Percentiles rank a stretch among this genome's conserved stretches.
Evolutionary conservation across 1,140 invertebrate genomes (phyloP).

Genomic region (Pemphigus obesinymphae): DNA sequence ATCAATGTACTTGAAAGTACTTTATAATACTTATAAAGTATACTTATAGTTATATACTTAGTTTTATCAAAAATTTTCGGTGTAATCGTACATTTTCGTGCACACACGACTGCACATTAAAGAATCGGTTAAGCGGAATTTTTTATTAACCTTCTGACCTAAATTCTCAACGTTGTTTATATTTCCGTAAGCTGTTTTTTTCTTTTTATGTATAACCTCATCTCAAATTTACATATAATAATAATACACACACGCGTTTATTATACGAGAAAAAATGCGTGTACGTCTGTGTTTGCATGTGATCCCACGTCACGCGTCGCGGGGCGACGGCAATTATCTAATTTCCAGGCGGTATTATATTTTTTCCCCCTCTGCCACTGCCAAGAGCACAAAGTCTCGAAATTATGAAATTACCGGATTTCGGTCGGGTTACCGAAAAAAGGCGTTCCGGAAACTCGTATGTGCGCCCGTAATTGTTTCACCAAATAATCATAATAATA

Average conservation of each 20-base stretch:
- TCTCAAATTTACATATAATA: not conserved
- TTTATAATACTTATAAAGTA: no score
- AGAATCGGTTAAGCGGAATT: not conserved
- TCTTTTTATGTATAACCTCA: not conserved
- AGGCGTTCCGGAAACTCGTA: constrained; percentile 37
- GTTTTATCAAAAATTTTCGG: no score
- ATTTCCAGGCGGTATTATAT: constrained; percentile 23
- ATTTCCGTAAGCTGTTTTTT: not conserved
- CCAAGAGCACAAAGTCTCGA: not conserved
- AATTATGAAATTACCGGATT: constrained; percentile 36
- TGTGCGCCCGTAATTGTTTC: constrained; percentile 22
- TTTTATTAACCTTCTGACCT: not conserved
- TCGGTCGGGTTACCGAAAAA: constrained; percentile 41
- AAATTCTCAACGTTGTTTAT: not conserved
- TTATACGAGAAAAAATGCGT: not conserved
- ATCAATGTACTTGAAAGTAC: no score
- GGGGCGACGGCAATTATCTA: constrained; percentile 22
- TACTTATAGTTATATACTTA: no score
- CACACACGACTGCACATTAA: no score
- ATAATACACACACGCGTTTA: not conserved
- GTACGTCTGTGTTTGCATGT: not conserved
- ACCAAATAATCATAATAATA: constrained; percentile 35
- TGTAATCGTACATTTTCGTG: no score
- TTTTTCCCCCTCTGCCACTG: not conserved
- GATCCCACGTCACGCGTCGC: constrained; percentile 30